Evolutionary conservation across 2,888 invertebrate genomes (phyloP).

Genomic region (Synergus gifuensis): DNA sequence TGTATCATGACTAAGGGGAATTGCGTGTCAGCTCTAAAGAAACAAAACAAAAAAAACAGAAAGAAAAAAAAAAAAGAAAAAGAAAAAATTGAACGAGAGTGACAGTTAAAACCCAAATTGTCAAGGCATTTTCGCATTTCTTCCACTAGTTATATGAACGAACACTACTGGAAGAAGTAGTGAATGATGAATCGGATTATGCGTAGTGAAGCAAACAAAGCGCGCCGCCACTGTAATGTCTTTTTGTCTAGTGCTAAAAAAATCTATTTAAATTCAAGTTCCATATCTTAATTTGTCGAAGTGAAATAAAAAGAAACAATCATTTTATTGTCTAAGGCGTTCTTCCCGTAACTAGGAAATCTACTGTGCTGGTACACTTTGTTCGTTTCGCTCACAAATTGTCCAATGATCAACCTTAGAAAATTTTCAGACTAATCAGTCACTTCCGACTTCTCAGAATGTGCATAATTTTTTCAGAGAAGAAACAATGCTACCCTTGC

Average conservation of each 20-base stretch:
- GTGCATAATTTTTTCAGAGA: not conserved
- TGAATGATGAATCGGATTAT: slow-evolving; percentile 2
- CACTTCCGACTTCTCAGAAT: not conserved
- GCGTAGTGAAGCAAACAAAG: slow-evolving; percentile 30
- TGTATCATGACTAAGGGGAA: slow-evolving; percentile 48
- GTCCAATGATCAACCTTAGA: not conserved
- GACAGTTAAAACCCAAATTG: slow-evolving; percentile 49
- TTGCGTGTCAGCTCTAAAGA: slow-evolving; percentile 37
- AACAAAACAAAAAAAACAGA: slow-evolving; percentile 22
- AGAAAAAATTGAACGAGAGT: slow-evolving; percentile 38
- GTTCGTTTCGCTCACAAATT: slow-evolving; percentile 36
- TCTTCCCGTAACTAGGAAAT: slow-evolving; percentile 4
- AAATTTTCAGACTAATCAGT: not conserved
- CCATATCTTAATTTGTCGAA: not conserved
- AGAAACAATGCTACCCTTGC: slow-evolving; percentile 3
- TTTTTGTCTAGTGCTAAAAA: slow-evolving; percentile 16
- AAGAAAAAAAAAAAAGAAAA: too few species aligned
- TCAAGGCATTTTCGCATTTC: slow-evolving; percentile 43
- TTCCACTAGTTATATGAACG: not conserved
- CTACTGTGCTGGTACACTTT: slow-evolving; percentile 23
- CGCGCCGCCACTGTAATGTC: not conserved
- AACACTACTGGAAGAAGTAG: not conserved
- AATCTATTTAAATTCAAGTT: slow-evolving; percentile 20
- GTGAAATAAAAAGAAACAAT: slow-evolving; percentile 29
- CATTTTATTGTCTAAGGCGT: slow-evolving; percentile 11